Conservation (phyloP, 2,797 vertebrate species). For the Sorex maritimensis region DNA sequence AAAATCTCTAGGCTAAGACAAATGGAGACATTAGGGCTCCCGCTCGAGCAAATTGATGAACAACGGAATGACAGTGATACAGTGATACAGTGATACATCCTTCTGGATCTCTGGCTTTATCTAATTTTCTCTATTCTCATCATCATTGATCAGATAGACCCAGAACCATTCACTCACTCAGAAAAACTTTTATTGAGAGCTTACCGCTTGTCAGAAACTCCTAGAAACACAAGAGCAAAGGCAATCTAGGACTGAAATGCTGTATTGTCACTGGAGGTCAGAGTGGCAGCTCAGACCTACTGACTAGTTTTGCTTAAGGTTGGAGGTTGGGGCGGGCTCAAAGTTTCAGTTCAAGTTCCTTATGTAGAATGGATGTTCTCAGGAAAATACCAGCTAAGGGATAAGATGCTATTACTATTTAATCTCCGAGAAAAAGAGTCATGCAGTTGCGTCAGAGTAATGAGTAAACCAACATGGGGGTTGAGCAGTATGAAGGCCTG, state of each 20-base stretch:
- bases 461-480: neutral
- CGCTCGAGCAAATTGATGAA: no score
- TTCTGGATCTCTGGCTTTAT: slow-evolving; percentile 49
- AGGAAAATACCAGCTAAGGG: neutral
- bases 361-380: neutral
- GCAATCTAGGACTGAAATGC: neutral
- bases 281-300: neutral
- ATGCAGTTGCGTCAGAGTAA: neutral
- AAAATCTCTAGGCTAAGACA: no score
- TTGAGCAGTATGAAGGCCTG: neutral
- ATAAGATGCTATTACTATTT: neutral
- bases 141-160: neutral
- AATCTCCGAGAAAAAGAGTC: neutral
- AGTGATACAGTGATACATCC: neutral
- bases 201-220: neutral
- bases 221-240: slow-evolving; percentile 37
- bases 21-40: no score
- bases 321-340: neutral
- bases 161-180: neutral
- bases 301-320: neutral
- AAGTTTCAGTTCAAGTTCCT: neutral
- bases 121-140: neutral
- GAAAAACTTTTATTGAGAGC: neutral
- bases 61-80: no score
- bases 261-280: neutral